These are phyloP conservation scores for Apoda limacodes DNA, from an alignment of 2,888 invertebrate genomes.

Conservation along the genomic window DNA sequence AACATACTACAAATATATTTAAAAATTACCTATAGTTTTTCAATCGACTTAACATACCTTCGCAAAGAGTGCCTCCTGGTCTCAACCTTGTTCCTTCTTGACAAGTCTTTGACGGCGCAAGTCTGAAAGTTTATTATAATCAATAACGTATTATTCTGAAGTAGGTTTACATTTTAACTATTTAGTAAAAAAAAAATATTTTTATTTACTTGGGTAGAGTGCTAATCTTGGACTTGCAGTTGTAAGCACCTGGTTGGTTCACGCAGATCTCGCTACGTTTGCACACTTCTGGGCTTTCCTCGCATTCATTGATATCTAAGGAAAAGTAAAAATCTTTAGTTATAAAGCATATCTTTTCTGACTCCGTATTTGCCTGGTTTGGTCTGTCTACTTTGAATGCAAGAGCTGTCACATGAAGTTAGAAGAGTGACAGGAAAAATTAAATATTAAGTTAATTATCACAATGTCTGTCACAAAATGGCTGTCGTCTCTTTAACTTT, in stretches of 20 bases:
- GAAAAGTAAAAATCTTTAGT: too few species aligned
- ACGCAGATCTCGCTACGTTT: constrained; percentile 82
- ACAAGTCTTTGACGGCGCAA: constrained; percentile 59
- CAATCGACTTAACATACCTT: constrained; percentile 45
- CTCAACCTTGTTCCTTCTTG: constrained; percentile 70
- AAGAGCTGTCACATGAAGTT: too few species aligned
- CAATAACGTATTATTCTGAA: background rate
- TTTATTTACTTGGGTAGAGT: constrained; percentile 49
- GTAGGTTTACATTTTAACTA: background rate
- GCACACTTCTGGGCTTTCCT: constrained; percentile 81
- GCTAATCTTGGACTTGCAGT: constrained; percentile 74
- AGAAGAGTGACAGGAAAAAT: too few species aligned
- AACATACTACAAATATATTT: background rate
- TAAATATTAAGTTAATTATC: too few species aligned
- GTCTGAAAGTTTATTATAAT: constrained; percentile 24
- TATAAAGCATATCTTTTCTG: too few species aligned
- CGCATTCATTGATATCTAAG: constrained; percentile 89
- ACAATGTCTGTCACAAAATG: too few species aligned
- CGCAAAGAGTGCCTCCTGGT: constrained; percentile 71
- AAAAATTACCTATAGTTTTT: constrained; percentile 1
- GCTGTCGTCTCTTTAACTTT: too few species aligned
- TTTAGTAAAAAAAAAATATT: background rate
- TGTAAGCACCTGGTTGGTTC: constrained; percentile 86
- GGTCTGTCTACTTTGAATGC: too few species aligned
- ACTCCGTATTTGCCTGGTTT: too few species aligned